A percentile compares a stretch with the other conserved stretches of the same genome.
These are phyloP conservation scores for Sebastes minor DNA, from an alignment of 2,797 vertebrate genomes.

Conservation along the genomic window DNA sequence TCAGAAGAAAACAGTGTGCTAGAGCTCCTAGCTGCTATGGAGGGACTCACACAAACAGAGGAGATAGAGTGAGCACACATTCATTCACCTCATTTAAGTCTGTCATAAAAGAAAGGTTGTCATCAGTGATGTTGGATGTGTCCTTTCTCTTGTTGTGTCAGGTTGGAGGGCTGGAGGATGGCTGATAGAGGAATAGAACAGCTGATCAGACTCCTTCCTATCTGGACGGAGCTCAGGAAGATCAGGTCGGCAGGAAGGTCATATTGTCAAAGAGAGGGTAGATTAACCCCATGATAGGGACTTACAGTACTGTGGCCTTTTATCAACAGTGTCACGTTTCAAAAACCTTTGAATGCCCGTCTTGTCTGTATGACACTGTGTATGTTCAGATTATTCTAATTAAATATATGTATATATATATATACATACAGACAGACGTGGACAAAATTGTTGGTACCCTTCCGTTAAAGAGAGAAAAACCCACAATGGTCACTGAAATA, in stretches of 20 bases:
- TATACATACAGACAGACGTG: too few species aligned
- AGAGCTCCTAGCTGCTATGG: conserved; percentile 72
- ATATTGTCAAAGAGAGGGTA: neutral
- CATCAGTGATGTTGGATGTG: neutral
- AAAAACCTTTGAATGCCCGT: neutral
- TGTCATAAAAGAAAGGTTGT: neutral
- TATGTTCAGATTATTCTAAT: neutral
- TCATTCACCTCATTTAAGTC: neutral
- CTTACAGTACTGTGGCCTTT: neutral
- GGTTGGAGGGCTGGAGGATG: conserved; percentile 85
- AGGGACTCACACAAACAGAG: conserved; percentile 69
- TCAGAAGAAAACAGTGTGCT: conserved; percentile 15
- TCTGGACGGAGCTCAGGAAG: conserved; percentile 80
- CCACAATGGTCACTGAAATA: too few species aligned
- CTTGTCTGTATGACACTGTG: neutral
- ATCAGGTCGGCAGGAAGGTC: conserved; percentile 76
- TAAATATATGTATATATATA: neutral
- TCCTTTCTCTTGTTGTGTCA: conserved; percentile 55
- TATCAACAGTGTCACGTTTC: neutral
- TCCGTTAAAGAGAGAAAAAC: too few species aligned
- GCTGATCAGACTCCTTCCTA: conserved; percentile 76
- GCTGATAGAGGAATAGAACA: conserved; percentile 75
- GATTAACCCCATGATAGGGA: neutral
- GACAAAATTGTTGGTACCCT: too few species aligned
- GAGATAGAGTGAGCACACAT: conserved; percentile 79